A percentile compares a stretch with the other conserved stretches of the same genome.
Evolutionary conservation across 2,888 invertebrate species (phyloP).

Genomic region (Idaea dimidiata): DNA sequence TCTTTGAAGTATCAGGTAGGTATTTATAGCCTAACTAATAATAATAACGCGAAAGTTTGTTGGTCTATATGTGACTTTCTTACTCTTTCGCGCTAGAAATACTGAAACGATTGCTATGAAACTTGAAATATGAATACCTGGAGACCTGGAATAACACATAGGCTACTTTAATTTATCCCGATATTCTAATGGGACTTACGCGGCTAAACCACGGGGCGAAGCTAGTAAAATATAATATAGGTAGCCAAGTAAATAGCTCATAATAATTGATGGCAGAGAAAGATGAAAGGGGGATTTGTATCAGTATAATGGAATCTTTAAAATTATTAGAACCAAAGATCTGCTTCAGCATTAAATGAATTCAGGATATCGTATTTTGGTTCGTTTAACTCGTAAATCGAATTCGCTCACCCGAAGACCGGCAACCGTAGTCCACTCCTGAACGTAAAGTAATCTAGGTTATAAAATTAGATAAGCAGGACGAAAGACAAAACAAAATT

Average conservation of each 20-base stretch:
- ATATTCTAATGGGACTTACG: too few species aligned
- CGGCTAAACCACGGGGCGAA: too few species aligned
- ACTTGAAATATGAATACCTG: too few species aligned
- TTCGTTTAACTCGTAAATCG: constrained; percentile 11
- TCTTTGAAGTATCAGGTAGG: not conserved
- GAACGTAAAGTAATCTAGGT: constrained; percentile 19
- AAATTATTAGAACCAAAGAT: not conserved
- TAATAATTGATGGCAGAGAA: too few species aligned
- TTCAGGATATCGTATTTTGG: constrained; percentile 11
- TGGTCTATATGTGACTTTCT: too few species aligned
- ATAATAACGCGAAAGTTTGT: too few species aligned
- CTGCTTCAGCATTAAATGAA: constrained; percentile 13
- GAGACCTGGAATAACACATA: too few species aligned
- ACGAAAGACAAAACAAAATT: constrained; percentile 34
- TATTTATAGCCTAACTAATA: not conserved
- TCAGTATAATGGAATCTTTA: not conserved
- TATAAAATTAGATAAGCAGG: constrained; percentile 24
- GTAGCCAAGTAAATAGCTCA: too few species aligned
- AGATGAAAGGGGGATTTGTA: too few species aligned
- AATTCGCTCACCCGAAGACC: constrained; percentile 10
- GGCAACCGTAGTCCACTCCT: constrained; percentile 12
- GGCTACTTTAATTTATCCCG: too few species aligned
- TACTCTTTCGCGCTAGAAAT: too few species aligned
- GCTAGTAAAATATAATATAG: not conserved
- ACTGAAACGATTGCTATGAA: too few species aligned